Percentiles rank a stretch among this genome's conserved stretches.
These are phyloP conservation scores for Ia io DNA, from an alignment of 2,113 vertebrate species.

Conservation along the genomic window DNA sequence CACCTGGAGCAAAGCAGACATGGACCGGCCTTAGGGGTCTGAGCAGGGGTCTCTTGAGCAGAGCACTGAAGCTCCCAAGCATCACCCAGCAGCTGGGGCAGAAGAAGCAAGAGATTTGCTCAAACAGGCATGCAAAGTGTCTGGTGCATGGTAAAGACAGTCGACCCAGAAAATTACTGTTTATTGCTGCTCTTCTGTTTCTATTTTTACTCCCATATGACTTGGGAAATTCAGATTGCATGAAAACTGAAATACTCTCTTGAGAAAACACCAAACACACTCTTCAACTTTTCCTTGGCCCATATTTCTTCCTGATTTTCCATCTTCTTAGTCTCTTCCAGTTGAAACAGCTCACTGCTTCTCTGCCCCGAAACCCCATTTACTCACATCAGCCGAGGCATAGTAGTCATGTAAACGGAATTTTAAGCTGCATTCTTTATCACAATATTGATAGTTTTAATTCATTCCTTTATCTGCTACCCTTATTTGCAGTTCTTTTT, in stretches of 20 bases:
- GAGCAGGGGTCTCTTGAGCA: background rate
- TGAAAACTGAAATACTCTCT: background rate
- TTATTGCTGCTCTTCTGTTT: background rate
- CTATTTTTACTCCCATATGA: background rate
- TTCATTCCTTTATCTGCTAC: background rate
- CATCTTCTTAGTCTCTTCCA: background rate
- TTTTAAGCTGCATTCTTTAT: background rate
- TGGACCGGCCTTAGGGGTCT: rapidly evolving
- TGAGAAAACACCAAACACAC: background rate
- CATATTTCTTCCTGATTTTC: background rate
- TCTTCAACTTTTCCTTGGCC: background rate
- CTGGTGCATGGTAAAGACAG: background rate
- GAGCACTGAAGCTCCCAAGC: background rate
- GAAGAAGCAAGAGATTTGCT: background rate
- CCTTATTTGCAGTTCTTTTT: background rate
- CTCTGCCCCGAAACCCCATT: background rate
- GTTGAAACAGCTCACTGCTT: background rate
- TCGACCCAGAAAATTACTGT: background rate
- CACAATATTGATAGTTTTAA: background rate
- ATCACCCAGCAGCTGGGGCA: background rate
- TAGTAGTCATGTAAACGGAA: background rate
- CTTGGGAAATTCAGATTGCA: background rate
- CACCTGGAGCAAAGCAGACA: background rate
- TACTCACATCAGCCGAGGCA: background rate
- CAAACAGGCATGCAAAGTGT: background rate